Conservation (phyloP, 2,113 vertebrate genomes). For the Sula dactylatra region DNA sequence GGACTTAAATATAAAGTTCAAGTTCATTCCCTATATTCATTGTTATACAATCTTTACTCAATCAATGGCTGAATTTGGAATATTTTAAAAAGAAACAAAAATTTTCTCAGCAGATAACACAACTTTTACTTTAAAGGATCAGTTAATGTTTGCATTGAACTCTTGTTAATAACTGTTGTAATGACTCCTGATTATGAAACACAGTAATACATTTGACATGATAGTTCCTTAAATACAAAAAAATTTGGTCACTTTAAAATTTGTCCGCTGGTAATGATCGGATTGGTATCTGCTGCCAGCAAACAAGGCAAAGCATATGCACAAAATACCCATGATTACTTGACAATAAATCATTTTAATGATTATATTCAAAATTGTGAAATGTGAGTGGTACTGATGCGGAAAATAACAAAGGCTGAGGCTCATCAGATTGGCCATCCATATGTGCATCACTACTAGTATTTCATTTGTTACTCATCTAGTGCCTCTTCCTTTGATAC, state of each 20-base stretch:
- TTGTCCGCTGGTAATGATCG: slow-evolving; percentile 19
- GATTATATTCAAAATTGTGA: slow-evolving; percentile 68
- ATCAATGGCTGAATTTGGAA: not conserved
- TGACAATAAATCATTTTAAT: slow-evolving; percentile 71
- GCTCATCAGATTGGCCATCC: slow-evolving; percentile 33
- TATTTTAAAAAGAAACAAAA: not conserved
- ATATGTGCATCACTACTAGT: slow-evolving; percentile 15
- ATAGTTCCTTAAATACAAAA: slow-evolving; percentile 5
- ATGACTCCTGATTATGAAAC: not conserved
- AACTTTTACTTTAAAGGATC: not conserved
- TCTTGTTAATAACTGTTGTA: not conserved
- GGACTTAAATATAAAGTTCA: not conserved
- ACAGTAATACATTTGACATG: not conserved
- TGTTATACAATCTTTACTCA: not conserved
- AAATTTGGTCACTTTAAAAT: slow-evolving; percentile 56
- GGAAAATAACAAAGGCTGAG: slow-evolving; percentile 60
- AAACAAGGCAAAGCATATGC: slow-evolving; percentile 71
- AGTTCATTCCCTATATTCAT: not conserved
- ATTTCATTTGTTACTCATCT: not conserved
- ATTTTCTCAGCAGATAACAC: not conserved
- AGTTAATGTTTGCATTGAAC: not conserved
- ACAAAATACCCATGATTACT: slow-evolving; percentile 60
- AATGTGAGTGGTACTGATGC: slow-evolving; percentile 55
- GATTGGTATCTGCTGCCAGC: slow-evolving; percentile 56
- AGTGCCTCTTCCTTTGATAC: not conserved